Percentiles rank a stretch among this genome's conserved stretches.
These are phyloP conservation scores for Drymonia ruficornis DNA, from an alignment of 2,888 invertebrate species.

Conservation along the genomic window DNA sequence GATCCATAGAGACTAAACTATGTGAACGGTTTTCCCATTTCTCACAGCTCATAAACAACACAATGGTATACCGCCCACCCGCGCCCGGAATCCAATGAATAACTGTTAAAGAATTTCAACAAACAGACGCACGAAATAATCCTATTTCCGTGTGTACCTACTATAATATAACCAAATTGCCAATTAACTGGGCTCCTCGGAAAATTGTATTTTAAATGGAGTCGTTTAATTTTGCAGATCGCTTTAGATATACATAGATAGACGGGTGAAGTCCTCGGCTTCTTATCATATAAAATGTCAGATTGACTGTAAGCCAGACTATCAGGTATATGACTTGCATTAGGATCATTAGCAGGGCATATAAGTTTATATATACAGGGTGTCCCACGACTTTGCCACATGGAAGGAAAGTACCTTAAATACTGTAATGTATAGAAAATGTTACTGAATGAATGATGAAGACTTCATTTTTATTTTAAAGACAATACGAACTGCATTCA, in stretches of 20 bases:
- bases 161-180: conserved; percentile 6
- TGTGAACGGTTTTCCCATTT: neutral
- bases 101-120: conserved; percentile 3
- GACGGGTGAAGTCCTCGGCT: neutral
- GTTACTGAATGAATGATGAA: no score
- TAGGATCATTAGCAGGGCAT: no score
- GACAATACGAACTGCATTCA: no score
- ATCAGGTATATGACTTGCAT: no score
- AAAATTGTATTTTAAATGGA: conserved; percentile 5
- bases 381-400: no score
- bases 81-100: conserved; percentile 1
- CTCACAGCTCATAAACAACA: neutral
- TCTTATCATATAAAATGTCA: neutral
- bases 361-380: no score
- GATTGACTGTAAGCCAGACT: no score
- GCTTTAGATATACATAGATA: neutral
- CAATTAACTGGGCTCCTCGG: conserved; percentile 2
- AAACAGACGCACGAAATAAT: neutral
- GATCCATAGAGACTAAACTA: neutral
- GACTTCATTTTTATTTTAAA: no score
- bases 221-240: neutral
- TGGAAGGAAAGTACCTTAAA: no score
- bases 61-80: conserved; percentile 3
- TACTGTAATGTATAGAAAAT: no score
- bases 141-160: neutral